phyloP scores from a whole-genome alignment of 2,888 invertebrate species.

The Mactromeris polynyma region DNA sequence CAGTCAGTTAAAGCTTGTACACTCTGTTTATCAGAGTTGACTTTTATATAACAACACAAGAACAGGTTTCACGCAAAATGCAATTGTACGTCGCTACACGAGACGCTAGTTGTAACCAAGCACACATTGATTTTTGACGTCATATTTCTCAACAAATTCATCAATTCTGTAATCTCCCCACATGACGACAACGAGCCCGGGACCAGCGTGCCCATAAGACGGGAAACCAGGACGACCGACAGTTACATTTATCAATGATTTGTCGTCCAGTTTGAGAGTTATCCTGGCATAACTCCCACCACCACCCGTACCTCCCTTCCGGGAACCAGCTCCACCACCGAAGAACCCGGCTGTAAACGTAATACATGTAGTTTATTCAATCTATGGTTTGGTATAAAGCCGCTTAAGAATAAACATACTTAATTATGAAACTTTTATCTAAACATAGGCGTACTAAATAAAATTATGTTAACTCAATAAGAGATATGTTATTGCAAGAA shows the following conservation, averaged over 20 bases:
- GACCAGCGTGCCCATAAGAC: conserved; percentile 58
- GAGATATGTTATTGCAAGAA: too few species aligned
- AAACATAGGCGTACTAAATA: too few species aligned
- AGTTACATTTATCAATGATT: conserved; percentile 47
- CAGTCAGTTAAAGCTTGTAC: too few species aligned
- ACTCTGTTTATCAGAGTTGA: too few species aligned
- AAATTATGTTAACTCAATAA: too few species aligned
- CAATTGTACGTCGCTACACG: too few species aligned
- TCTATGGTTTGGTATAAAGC: too few species aligned
- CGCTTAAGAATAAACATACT: too few species aligned
- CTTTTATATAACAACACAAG: too few species aligned
- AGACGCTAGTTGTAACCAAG: neutral
- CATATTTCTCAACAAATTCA: conserved; percentile 36
- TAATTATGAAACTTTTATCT: too few species aligned
- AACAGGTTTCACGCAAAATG: too few species aligned
- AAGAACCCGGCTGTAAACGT: conserved; percentile 60
- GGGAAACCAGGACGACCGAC: conserved; percentile 63
- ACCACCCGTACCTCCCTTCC: conserved; percentile 57
- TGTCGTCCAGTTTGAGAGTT: conserved; percentile 28
- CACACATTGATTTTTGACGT: conserved; percentile 46
- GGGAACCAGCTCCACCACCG: conserved; percentile 64
- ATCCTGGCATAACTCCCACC: conserved; percentile 58
- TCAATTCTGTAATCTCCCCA: conserved; percentile 62
- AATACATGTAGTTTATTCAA: neutral
- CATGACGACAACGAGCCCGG: conserved; percentile 61